Conservation (phyloP, 2,888 invertebrate species). For the Colostygia pectinataria region DNA sequence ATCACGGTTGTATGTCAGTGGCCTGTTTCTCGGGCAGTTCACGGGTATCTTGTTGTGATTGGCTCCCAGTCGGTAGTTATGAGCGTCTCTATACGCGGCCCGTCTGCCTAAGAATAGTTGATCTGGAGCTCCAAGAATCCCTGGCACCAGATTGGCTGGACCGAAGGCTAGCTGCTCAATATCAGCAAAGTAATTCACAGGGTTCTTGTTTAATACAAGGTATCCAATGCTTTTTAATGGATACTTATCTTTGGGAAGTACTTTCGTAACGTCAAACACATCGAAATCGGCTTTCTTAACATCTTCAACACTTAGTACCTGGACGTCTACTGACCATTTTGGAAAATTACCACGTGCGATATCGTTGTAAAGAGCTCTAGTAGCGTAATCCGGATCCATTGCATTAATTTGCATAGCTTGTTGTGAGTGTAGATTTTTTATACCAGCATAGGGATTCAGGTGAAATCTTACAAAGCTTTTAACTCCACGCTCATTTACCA, state of each 20-base stretch:
- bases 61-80: conserved; percentile 90
- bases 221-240: conserved; percentile 93
- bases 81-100: conserved; percentile 94
- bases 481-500: conserved; percentile 88
- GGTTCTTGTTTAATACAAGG: conserved; percentile 92
- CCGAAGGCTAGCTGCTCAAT: conserved; percentile 95
- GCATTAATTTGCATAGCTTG: conserved; percentile 86
- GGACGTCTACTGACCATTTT: conserved; percentile 89
- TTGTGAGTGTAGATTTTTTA: conserved; percentile 87
- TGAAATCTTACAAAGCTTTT: conserved; percentile 93
- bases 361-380: conserved; percentile 92
- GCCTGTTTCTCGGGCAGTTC: conserved; percentile 91
- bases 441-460: conserved; percentile 92
- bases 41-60: conserved; percentile 96
- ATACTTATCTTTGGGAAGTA: conserved; percentile 89
- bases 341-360: conserved; percentile 88
- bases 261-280: conserved; percentile 95
- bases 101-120: conserved; percentile 93
- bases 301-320: conserved; percentile 92
- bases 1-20: conserved; percentile 92
- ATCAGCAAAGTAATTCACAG: conserved; percentile 94
- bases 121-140: conserved; percentile 94
- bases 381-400: conserved; percentile 93
- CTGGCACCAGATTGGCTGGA: conserved; percentile 94
- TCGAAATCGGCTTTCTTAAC: conserved; percentile 90